Evolutionary conservation across 2,797 vertebrate genomes (phyloP).

Genomic region (Sparus aurata): DNA sequence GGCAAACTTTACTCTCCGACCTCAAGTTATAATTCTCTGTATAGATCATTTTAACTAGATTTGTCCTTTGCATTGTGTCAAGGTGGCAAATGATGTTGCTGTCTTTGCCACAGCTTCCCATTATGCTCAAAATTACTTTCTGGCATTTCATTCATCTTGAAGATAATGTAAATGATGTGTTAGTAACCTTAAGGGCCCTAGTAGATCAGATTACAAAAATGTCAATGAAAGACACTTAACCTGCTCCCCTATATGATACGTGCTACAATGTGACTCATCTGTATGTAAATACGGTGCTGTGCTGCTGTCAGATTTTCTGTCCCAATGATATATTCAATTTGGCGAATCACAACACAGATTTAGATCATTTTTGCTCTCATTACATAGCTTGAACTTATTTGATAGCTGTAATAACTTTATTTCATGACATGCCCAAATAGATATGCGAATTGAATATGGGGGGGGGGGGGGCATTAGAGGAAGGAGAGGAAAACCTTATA

Average conservation of each 20-base stretch:
- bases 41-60: slow-evolving; percentile 22
- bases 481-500: slow-evolving; percentile 43
- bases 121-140: slow-evolving; percentile 72
- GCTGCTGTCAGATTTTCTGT: slow-evolving; percentile 31
- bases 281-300: slow-evolving; percentile 66
- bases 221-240: slow-evolving; percentile 66
- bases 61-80: slow-evolving; percentile 42
- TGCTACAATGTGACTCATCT: slow-evolving; percentile 61
- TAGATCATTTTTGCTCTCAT: slow-evolving; percentile 56
- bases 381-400: slow-evolving; percentile 42
- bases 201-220: slow-evolving; percentile 65
- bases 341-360: slow-evolving; percentile 57
- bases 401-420: slow-evolving; percentile 60
- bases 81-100: slow-evolving; percentile 46
- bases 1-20: slow-evolving; percentile 11
- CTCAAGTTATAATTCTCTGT: slow-evolving; percentile 17
- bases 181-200: slow-evolving; percentile 52
- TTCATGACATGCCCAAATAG: slow-evolving; percentile 65
- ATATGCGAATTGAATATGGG: slow-evolving; percentile 49
- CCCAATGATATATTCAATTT: slow-evolving; percentile 57
- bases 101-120: slow-evolving; percentile 27
- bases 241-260: slow-evolving; percentile 34
- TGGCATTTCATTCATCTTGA: slow-evolving; percentile 66
- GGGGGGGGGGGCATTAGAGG: slow-evolving; percentile 16
- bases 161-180: slow-evolving; percentile 68